Conservation (phyloP, 1,140 invertebrate genomes). For the Physella acuta region DNA sequence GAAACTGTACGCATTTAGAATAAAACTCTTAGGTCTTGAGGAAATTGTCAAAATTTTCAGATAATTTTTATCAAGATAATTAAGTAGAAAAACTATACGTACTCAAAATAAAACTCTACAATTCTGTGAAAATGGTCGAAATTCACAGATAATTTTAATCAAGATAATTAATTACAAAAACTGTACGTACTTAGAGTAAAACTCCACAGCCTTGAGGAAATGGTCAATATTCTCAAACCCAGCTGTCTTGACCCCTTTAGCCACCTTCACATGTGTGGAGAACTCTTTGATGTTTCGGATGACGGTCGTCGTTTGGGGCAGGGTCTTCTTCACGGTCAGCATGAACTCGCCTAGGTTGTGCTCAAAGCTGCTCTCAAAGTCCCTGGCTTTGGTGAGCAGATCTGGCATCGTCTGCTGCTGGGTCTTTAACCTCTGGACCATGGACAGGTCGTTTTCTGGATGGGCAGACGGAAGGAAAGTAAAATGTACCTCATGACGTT, state of each 20-base stretch:
- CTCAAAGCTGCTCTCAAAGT: slow-evolving; percentile 36
- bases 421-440: slow-evolving; percentile 29
- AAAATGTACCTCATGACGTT: too few species aligned
- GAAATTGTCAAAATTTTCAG: too few species aligned
- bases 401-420: slow-evolving; percentile 28
- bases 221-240: slow-evolving; percentile 20
- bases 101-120: too few species aligned
- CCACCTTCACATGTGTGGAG: slow-evolving; percentile 30
- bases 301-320: slow-evolving; percentile 28
- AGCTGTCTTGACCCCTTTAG: slow-evolving; percentile 24
- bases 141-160: too few species aligned
- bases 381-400: slow-evolving; percentile 28
- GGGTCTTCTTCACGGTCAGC: slow-evolving; percentile 31
- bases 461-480: too few species aligned
- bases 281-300: slow-evolving; percentile 34
- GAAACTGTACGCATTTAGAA: too few species aligned
- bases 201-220: slow-evolving; percentile 26
- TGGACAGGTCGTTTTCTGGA: slow-evolving; percentile 34
- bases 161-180: too few species aligned
- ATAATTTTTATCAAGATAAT: too few species aligned
- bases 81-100: too few species aligned
- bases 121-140: too few species aligned
- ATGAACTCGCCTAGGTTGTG: slow-evolving; percentile 38
- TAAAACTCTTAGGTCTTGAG: too few species aligned
- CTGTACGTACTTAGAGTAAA: too few species aligned